Evolutionary conservation across 2,888 invertebrate species (phyloP), one percentile per base, ranked within the genome.

Genomic region (Euplagia quadripunctaria): DNA sequence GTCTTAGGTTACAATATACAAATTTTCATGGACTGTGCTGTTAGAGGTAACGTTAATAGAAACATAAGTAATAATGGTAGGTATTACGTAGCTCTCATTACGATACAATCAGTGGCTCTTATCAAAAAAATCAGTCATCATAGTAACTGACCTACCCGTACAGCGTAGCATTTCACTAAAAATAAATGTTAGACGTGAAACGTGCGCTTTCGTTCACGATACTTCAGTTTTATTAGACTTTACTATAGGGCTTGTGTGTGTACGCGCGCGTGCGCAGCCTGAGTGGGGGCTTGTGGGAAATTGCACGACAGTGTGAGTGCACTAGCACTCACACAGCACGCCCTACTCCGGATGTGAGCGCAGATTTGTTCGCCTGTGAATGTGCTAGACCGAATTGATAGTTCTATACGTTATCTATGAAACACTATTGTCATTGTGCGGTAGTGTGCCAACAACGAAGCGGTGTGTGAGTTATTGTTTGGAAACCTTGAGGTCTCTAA

Each of bases 341-440:
- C 94, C 93, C 93, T 93, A 92, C 93, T 95, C 94, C 94, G 95
- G 95, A 96, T 95, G 93, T 91, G 89, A 93, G 88, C 93, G 90
- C 93, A 93, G 94, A 94, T 94, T 94, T 92, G 91, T 92, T 89
- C 85, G 91, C 86, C 87, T 92, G 92, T 92, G 93, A 93, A 93
- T 92, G 90, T 91, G 87, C 93, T 94, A 94, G 92, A 92, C 94
- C 88, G 90, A 93, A 93, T 92, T 92, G 92, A 94, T 94, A 93
- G 90, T 84, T 90, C 89, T 89, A 87, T 88, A 87, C 90, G 89
- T 91, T 93, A 93, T 93, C 92, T 92, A 85, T 83, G 76, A 79
- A 79, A 78, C 79, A 76, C 72, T 83, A 86, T 81, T 86, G 84
- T 87, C 86, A 87, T 90, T 90, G 89, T 89, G 83, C 81, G 84